phyloP scores from a whole-genome alignment of 1,140 invertebrate species.

The Leptopilina clavipes region DNA sequence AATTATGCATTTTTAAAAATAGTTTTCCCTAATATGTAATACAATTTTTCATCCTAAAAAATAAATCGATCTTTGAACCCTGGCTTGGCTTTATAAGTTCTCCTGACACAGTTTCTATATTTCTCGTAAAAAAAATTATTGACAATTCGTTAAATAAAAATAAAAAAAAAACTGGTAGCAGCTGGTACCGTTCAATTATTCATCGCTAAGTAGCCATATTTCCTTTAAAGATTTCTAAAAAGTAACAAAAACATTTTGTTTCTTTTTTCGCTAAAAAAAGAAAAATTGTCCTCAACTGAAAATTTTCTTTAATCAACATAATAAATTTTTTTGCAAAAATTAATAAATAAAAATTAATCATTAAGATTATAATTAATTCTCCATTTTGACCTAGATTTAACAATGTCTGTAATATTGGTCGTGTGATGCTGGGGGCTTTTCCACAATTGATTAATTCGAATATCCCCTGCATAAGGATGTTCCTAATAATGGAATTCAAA shows the following conservation, averaged over 20 bases:
- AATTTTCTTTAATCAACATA: too few species aligned
- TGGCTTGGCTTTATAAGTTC: too few species aligned
- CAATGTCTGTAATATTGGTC: neutral
- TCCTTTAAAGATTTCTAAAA: neutral
- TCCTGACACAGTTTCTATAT: conserved; percentile 4
- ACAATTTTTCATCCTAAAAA: too few species aligned
- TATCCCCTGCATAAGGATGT: conserved; percentile 47
- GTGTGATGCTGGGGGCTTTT: conserved; percentile 36
- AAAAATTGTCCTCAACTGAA: too few species aligned
- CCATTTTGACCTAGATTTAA: conserved; percentile 2
- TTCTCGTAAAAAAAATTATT: neutral
- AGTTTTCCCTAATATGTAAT: too few species aligned
- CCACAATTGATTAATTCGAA: conserved; percentile 51
- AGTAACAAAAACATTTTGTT: neutral
- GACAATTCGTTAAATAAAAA: neutral
- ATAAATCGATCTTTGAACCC: too few species aligned
- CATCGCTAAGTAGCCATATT: neutral
- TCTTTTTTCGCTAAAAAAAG: neutral
- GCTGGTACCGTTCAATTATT: conserved; percentile 20
- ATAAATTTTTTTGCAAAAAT: neutral
- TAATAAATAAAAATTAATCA: neutral
- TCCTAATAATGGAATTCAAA: conserved; percentile 50
- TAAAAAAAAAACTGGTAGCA: conserved; percentile 1
- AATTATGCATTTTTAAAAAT: too few species aligned
- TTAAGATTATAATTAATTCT: neutral